These are phyloP conservation scores for Melanophora roralis DNA, from an alignment of 2,888 invertebrate genomes.

Conservation along the genomic window DNA sequence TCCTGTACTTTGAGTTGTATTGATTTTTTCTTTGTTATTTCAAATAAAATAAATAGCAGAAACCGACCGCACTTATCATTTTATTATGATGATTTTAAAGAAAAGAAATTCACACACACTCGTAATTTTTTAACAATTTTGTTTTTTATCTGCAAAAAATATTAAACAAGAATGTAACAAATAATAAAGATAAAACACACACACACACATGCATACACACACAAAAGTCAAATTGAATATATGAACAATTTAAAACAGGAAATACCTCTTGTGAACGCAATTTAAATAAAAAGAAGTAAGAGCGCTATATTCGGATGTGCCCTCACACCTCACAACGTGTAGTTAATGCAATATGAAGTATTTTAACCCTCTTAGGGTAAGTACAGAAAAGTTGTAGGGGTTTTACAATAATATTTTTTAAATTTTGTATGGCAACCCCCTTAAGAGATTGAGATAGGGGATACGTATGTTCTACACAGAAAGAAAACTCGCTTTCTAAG, in stretches of 20 bases:
- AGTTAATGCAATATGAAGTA: no score
- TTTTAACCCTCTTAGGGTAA: no score
- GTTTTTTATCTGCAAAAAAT: conserved; percentile 33
- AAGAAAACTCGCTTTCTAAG: no score
- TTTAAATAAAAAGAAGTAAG: conserved; percentile 39
- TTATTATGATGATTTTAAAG: conserved; percentile 74
- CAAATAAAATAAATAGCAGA: conserved; percentile 71
- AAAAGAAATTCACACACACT: conserved; percentile 60
- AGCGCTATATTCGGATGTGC: no score
- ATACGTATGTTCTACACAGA: no score
- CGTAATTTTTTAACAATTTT: conserved; percentile 68
- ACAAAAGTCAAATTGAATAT: conserved; percentile 23
- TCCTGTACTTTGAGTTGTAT: background rate
- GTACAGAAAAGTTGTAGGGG: no score
- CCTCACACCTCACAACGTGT: no score
- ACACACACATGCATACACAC: conserved; percentile 5
- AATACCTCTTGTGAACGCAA: conserved; percentile 68
- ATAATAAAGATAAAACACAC: conserved; percentile 48
- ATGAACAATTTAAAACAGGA: conserved; percentile 74
- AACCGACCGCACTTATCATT: conserved; percentile 72
- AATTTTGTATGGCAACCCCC: no score
- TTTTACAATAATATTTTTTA: no score
- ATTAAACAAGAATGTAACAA: conserved; percentile 16
- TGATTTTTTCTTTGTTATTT: conserved; percentile 2
- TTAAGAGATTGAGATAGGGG: no score